Conservation (phyloP, 2,113 vertebrate genomes). For the Eulemur macaco region DNA sequence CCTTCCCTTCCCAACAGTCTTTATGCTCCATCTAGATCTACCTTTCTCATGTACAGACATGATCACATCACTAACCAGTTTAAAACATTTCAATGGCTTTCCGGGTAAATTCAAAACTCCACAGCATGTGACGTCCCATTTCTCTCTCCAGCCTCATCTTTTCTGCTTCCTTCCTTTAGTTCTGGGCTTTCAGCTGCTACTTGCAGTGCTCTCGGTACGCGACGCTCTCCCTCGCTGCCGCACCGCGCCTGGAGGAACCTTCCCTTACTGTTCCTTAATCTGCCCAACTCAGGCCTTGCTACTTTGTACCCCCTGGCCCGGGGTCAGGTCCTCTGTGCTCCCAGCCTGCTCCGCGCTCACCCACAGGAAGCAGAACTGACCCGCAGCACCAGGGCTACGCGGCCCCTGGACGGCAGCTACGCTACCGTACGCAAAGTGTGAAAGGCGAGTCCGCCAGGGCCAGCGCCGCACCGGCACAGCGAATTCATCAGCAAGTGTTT, state of each 20-base stretch:
- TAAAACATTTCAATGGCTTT: background rate
- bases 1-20: background rate
- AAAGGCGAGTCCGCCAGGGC: background rate
- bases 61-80: background rate
- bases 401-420: background rate
- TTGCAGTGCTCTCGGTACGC: background rate
- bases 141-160: background rate
- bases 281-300: background rate
- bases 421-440: fast-evolving
- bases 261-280: background rate
- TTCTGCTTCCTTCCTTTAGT: background rate
- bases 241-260: background rate
- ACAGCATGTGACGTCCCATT: background rate
- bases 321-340: background rate
- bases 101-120: background rate
- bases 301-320: background rate
- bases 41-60: background rate
- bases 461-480: background rate
- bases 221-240: background rate
- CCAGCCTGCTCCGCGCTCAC: background rate
- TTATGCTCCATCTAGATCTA: background rate
- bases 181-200: background rate
- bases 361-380: background rate
- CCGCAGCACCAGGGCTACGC: background rate
- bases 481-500: background rate